phyloP scores from a whole-genome alignment of 2,888 invertebrate species.

The Calameuta pallipes region DNA sequence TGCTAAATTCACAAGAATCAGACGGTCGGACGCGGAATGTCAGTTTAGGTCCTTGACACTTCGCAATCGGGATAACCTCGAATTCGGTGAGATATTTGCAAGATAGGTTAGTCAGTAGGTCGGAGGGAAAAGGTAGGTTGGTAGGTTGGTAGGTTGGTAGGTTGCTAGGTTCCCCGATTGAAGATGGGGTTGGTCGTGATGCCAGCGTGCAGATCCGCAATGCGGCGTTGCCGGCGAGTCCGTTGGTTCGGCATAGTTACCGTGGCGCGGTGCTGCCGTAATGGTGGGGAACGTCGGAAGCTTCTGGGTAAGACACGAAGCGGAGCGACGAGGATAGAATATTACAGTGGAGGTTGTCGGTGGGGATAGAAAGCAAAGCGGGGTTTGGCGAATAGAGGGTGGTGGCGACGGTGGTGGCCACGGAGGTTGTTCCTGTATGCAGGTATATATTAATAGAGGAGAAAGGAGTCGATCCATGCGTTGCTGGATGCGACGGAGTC shows the following conservation, averaged over 20 bases:
- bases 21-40: not conserved
- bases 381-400: constrained; percentile 3
- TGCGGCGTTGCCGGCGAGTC: constrained; percentile 62
- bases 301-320: not conserved
- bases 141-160: constrained; percentile 25
- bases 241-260: constrained; percentile 46
- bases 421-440: constrained; percentile 26
- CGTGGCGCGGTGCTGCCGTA: constrained; percentile 8
- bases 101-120: not conserved
- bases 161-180: constrained; percentile 26
- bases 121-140: constrained; percentile 22
- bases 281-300: not conserved
- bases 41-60: not conserved
- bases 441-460: constrained; percentile 38
- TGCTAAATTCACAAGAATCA: not conserved
- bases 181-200: constrained; percentile 47
- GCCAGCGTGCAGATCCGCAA: constrained; percentile 64
- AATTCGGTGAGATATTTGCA: not conserved
- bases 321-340: not conserved
- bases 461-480: constrained; percentile 56
- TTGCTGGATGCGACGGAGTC: constrained; percentile 53
- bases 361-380: not conserved
- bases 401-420: constrained; percentile 10
- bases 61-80: not conserved
- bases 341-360: not conserved